Evolutionary conservation across 1,140 invertebrate genomes (phyloP).

Genomic region (Lysiphlebus fabarum): DNA sequence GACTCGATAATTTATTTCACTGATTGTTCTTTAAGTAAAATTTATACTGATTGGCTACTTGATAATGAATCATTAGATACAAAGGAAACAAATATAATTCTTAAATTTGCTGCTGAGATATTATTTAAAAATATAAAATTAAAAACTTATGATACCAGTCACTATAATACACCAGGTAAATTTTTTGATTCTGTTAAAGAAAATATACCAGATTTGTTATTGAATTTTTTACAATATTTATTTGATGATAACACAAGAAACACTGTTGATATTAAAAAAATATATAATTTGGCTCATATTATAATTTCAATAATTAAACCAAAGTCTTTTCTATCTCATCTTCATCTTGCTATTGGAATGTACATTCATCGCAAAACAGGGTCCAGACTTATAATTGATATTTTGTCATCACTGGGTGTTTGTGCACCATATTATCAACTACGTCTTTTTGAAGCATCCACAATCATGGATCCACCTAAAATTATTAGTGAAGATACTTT

Average conservation of each 20-base stretch:
- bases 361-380: slow-evolving; percentile 16
- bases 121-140: background rate
- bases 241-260: slow-evolving; percentile 1
- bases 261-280: background rate
- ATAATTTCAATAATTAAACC: slow-evolving; percentile 8
- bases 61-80: slow-evolving; percentile 1
- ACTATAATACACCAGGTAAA: slow-evolving; percentile 7
- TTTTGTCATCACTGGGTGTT: slow-evolving; percentile 10
- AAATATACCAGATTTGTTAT: slow-evolving; percentile 2
- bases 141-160: background rate
- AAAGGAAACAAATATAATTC: slow-evolving; percentile 4
- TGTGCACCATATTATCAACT: slow-evolving; percentile 8
- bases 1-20: slow-evolving; percentile 11
- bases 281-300: slow-evolving; percentile 10
- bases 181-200: slow-evolving; percentile 8
- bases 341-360: slow-evolving; percentile 17
- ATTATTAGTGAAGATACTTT: slow-evolving; percentile 25
- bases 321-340: slow-evolving; percentile 16
- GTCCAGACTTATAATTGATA: slow-evolving; percentile 15
- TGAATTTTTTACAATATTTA: slow-evolving; percentile 11
- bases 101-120: slow-evolving; percentile 14
- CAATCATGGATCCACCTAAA: slow-evolving; percentile 34
- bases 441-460: slow-evolving; percentile 7
- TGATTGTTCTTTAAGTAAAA: slow-evolving; percentile 3
- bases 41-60: slow-evolving; percentile 13